phyloP scores from a whole-genome alignment of 92 coral and sea anemone genomes.

The Parazoanthus swiftii region DNA sequence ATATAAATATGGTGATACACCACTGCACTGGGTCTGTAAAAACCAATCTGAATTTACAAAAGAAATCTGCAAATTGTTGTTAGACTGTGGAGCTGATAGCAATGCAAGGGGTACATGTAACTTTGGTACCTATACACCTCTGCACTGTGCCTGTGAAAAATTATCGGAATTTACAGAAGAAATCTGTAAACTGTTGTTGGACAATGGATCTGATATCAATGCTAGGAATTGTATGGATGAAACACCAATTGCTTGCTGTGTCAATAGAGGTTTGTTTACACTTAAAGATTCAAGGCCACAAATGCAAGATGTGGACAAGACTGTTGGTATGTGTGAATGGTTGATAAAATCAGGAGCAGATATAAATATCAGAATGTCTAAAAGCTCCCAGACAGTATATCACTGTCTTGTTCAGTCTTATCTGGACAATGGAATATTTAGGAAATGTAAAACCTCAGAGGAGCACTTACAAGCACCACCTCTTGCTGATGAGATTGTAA shows the following conservation, averaged over 20 bases:
- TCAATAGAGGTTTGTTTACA: no score
- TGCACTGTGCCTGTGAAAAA: background rate
- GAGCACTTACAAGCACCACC: background rate
- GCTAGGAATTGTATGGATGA: background rate
- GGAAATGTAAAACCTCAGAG: no score
- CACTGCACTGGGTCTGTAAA: background rate
- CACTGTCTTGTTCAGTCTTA: background rate
- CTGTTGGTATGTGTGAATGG: constrained; percentile 5
- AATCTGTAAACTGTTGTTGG: no score
- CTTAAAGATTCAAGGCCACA: no score
- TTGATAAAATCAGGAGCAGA: constrained; percentile 2
- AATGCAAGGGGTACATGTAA: no score
- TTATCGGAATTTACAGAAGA: no score
- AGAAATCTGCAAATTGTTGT: no score
- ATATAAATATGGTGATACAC: background rate
- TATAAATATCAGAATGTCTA: background rate
- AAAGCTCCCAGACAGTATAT: background rate
- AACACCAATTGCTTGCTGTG: constrained; percentile 11
- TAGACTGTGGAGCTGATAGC: no score
- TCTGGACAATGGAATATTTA: background rate
- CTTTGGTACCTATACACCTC: background rate
- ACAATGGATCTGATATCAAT: no score
- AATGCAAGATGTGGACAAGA: background rate
- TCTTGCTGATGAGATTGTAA: no score
- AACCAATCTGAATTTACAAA: background rate